Evolutionary conservation across 2,797 vertebrate species (phyloP), one percentile per base, ranked within the genome.

Genomic region (Austrolebias charrua): DNA sequence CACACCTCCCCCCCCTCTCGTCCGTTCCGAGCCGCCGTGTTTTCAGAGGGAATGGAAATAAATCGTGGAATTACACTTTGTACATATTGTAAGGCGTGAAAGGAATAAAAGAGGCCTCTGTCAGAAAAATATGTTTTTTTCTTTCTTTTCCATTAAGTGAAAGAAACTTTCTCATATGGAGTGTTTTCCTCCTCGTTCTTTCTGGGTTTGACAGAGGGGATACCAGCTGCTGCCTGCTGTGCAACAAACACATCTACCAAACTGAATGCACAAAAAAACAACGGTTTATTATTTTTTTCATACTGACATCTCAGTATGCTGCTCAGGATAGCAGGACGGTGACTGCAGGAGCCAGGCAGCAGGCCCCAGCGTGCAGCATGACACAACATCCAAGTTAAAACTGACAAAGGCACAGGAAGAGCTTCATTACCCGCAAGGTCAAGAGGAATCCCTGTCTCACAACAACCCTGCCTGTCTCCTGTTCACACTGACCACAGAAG

Each of bases 371-470:
- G 18, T 64, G 59, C 35, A 44, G 82, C 57, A 73, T 62, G 79
- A 88, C 80, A 86, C 86, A 78, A 82, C 84, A 86, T 82, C 83
- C 79, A 75, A 74, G 84, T 82, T 86, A 86, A 87, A 90, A 86
- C 80, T 86, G 79, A 89, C 89, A 93, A 91, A 90, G 88, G 88
- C 88, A 87, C 82, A 75, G 88, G 87, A 88, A 88, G 85, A 84
- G 83, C 90, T 92, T 91, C 82, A 91, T 90, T 91, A 90, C 90
- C 88, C 69, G 58, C 81, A 63, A 78, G 89, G 88, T 90, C 84
- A 89, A 80, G 80, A 76, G 71, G 81, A 85, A 83, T 78, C 71
- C 69, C 67, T 73, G 75, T 63, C 73, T 74, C 68, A 69, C 69
- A 75, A 63, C 72, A 12, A 4, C 45, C 66, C 57, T 65, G 68